These are phyloP conservation scores for Periophthalmus modestus DNA, from an alignment of 2,113 vertebrate species.

Conservation along the genomic window DNA sequence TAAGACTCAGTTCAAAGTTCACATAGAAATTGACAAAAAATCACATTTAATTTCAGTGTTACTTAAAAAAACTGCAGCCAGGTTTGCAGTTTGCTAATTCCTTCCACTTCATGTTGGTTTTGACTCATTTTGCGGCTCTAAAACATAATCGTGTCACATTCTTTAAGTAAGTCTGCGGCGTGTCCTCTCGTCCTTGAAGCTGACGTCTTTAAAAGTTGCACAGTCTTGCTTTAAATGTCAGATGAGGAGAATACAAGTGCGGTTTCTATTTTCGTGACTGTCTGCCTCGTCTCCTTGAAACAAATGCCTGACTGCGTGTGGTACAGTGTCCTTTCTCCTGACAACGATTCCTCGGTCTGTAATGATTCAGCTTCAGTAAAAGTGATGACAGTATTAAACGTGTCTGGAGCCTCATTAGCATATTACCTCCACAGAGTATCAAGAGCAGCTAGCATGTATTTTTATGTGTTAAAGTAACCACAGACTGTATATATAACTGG, in stretches of 20 bases:
- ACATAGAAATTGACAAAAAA: too few relatives aligned
- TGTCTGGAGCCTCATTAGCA: neutral
- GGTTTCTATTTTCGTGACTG: neutral
- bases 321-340: neutral
- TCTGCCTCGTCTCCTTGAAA: constrained; percentile 2
- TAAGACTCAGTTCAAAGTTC: too few relatives aligned
- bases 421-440: neutral
- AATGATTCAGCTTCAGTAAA: neutral
- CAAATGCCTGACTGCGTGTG: neutral
- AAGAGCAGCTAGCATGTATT: too few relatives aligned
- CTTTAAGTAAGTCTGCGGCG: neutral
- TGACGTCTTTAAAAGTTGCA: neutral
- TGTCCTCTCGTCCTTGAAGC: neutral
- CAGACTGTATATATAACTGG: too few relatives aligned
- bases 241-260: neutral
- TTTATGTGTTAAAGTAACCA: neutral
- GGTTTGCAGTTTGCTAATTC: too few relatives aligned
- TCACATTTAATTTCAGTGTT: too few relatives aligned
- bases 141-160: neutral
- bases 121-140: too few relatives aligned
- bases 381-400: neutral
- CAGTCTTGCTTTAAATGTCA: constrained; percentile 5
- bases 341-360: neutral
- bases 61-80: too few relatives aligned
- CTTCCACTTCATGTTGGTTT: too few relatives aligned